A percentile compares a stretch with the other conserved stretches of the same genome.
phyloP scores from a whole-genome alignment of 2,888 invertebrate genomes.

The Zelleria hepariella region DNA sequence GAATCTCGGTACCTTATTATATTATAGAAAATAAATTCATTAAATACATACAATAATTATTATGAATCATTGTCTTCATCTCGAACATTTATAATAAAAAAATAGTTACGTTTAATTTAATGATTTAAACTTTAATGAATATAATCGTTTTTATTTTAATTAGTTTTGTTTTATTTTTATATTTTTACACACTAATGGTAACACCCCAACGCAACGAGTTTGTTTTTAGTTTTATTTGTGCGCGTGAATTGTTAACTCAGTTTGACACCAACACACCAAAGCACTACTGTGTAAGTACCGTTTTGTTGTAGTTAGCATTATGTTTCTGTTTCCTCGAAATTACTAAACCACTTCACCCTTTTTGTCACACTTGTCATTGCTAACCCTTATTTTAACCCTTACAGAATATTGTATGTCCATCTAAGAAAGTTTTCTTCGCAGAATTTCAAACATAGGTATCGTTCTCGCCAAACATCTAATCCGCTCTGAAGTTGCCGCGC shows the following conservation, averaged over 20 bases:
- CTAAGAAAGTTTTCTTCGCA: too few relatives aligned
- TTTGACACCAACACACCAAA: neutral
- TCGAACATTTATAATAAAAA: slow-evolving; percentile 34
- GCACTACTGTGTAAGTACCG: neutral
- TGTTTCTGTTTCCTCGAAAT: too few relatives aligned
- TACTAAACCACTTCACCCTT: too few relatives aligned
- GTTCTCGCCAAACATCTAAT: too few relatives aligned
- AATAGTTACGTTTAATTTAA: slow-evolving; percentile 56
- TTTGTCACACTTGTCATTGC: too few relatives aligned
- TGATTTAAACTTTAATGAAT: slow-evolving; percentile 55
- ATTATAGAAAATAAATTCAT: neutral
- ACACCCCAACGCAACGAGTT: neutral
- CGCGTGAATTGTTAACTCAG: neutral
- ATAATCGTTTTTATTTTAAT: slow-evolving; percentile 70
- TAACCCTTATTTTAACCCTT: too few relatives aligned
- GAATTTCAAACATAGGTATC: too few relatives aligned
- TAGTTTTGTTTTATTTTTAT: slow-evolving; percentile 61
- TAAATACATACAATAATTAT: neutral
- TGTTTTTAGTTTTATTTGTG: neutral
- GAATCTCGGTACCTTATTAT: slow-evolving; percentile 60
- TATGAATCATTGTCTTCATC: slow-evolving; percentile 4
- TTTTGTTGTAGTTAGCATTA: neutral
- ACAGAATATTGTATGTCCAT: too few relatives aligned
- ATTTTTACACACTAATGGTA: neutral
- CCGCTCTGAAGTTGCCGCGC: too few relatives aligned